Conservation (phyloP, 23 tunicate species). For the Styela clava region DNA sequence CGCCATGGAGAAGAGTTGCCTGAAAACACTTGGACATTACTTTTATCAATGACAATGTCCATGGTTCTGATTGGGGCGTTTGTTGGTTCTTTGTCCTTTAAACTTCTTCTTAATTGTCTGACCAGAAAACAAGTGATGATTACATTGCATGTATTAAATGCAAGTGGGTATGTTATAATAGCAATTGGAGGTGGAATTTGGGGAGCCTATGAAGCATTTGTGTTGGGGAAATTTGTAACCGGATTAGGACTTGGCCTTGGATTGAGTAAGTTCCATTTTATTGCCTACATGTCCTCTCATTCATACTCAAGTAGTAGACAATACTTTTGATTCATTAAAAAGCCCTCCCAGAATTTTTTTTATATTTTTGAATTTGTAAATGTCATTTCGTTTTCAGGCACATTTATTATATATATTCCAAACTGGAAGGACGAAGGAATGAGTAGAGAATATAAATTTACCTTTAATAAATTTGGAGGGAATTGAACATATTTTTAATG, state of each 20-base stretch:
- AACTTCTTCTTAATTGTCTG: conserved; percentile 6
- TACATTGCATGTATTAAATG: conserved; percentile 26
- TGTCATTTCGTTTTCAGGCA: too few relatives aligned
- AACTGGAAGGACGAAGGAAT: too few relatives aligned
- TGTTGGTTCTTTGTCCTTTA: conserved; percentile 21
- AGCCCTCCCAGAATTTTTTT: too few relatives aligned
- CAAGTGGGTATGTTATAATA: conserved; percentile 16
- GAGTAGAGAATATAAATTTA: too few relatives aligned
- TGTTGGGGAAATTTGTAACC: neutral
- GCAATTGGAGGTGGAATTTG: conserved; percentile 34
- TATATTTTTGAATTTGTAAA: too few relatives aligned
- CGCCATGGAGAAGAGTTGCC: conserved; percentile 7
- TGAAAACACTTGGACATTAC: conserved; percentile 23
- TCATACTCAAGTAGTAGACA: too few relatives aligned
- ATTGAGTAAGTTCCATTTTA: neutral
- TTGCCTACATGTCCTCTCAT: too few relatives aligned
- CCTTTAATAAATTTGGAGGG: too few relatives aligned
- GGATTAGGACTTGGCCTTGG: neutral
- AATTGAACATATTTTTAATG: too few relatives aligned
- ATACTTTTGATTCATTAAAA: too few relatives aligned
- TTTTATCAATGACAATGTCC: conserved; percentile 28
- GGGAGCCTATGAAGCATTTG: neutral
- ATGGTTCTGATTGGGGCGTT: conserved; percentile 21
- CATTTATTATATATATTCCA: too few relatives aligned
- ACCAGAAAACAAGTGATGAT: conserved; percentile 29